Conservation (phyloP, 2,113 vertebrate species). For the Proteles cristata region DNA sequence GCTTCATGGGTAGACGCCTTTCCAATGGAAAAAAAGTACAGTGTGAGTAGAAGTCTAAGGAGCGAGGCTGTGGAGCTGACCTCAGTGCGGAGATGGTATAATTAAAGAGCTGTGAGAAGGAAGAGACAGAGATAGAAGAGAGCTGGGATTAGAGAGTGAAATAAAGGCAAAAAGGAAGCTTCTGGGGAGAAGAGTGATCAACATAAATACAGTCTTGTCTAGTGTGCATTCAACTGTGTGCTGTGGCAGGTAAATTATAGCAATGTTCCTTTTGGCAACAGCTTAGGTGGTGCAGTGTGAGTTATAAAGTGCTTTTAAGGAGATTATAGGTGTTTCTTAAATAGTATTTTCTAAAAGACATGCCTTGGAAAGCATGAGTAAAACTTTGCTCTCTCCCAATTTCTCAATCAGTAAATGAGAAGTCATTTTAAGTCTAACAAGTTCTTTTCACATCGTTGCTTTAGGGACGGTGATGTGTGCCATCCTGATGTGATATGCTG, state of each 20-base stretch:
- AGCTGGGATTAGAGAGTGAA: neutral
- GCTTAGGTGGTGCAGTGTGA: neutral
- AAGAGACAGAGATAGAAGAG: neutral
- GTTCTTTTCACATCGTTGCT: neutral
- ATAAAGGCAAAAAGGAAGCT: neutral
- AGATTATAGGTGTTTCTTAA: conserved; percentile 46
- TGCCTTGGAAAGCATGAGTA: conserved; percentile 42
- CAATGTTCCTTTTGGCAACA: conserved; percentile 22
- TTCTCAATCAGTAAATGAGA: conserved; percentile 42
- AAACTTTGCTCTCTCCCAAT: conserved; percentile 27
- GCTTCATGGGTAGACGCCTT: neutral
- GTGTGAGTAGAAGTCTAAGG: neutral
- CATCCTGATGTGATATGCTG: neutral
- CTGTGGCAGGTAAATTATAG: conserved; percentile 48
- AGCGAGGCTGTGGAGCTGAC: neutral
- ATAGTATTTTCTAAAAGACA: conserved; percentile 41
- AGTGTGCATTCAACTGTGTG: neutral
- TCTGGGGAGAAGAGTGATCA: neutral
- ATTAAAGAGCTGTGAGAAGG: neutral
- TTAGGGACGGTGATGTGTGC: neutral
- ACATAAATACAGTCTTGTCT: neutral
- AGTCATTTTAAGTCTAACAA: conserved; percentile 37
- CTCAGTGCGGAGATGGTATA: neutral
- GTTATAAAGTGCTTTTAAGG: conserved; percentile 57
- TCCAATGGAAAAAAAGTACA: neutral